Evolutionary conservation across 1,140 invertebrate genomes (phyloP).

Genomic region (Frieseomelitta varia): DNA sequence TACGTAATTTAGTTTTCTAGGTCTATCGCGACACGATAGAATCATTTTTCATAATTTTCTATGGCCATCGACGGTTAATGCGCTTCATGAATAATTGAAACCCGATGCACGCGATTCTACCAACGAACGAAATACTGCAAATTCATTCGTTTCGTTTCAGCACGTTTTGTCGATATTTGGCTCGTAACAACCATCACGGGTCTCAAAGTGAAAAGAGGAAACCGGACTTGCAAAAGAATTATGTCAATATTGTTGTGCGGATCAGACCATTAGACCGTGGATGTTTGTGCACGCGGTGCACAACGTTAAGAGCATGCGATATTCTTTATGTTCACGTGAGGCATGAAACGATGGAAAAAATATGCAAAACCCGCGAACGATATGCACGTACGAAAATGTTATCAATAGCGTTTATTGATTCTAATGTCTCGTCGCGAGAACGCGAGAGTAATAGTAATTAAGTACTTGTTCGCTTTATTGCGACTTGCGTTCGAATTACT

Average conservation of each 20-base stretch:
- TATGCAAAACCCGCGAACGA: too few relatives aligned
- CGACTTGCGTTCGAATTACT: too few relatives aligned
- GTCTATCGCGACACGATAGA: background rate
- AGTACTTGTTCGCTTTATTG: too few relatives aligned
- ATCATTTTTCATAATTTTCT: conserved; percentile 19
- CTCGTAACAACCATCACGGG: too few relatives aligned
- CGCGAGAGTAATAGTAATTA: too few relatives aligned
- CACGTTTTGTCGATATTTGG: too few relatives aligned
- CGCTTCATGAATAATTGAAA: conserved; percentile 17
- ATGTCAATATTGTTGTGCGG: background rate
- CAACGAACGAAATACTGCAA: background rate
- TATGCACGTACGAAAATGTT: background rate
- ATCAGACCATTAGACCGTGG: background rate
- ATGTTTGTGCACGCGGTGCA: background rate
- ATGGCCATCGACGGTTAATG: conserved; percentile 2
- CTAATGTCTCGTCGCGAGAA: background rate
- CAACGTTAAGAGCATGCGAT: background rate
- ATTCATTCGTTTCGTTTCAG: background rate
- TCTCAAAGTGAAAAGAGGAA: background rate
- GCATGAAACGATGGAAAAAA: background rate
- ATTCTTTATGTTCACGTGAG: background rate
- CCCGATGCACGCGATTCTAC: background rate
- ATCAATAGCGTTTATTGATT: background rate
- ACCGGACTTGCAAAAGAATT: background rate
- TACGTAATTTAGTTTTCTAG: too few relatives aligned